Base-by-base conservation (phyloP, 2,797 vertebrate species). In the Xenops minutus region DNA sequence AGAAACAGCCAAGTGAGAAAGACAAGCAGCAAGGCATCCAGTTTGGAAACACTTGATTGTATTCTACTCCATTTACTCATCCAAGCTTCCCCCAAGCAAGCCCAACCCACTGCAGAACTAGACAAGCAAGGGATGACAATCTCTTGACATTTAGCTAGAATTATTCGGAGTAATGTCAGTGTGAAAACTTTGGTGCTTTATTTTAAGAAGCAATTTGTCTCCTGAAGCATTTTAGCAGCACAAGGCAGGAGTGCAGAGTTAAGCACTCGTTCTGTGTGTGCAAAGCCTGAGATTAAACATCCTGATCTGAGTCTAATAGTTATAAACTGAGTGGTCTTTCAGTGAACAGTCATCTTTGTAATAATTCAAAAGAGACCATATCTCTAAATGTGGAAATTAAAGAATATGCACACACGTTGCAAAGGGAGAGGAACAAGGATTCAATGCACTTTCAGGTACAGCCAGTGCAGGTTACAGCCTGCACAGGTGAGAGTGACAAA, bases 1-100 rank as follows among this genome's bases (percentile, higher is more conserved):
- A 78, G 21, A 37, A 75, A 41, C 14, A 41, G 19, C 3, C 17
- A 26, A 56, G 24, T 13, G 26, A 52, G 32, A 67, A 46, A 29
- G 18, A 12, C 5, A 20, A 54, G n/a, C 1, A n/a, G 11, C 5
- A 66, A 56, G 43, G 12, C 13, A 56, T 27, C 7, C 26, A 51
- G 3, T 11, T 39, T 41, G 17, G 15, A 30, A 75, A 1, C n/a
- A 34, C 23, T 46, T 23, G 0, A 13, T 1, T 20, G 12, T 19
- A 4, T 36, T 51, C 56, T 18, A 15, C 72, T 58, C 32, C 22
- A 14, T n/a, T 54, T 27, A 23, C 51, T 39, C 36, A 49, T 8
- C 34, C 79, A 7, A 86, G 14, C 16, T 51, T 37, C 69, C 43
- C 59, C 18, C 30, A 32, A 14, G 36, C 7, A 12, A n/a, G 67